Conservation (phyloP, 2,113 vertebrate species). For the Upupa epops region DNA sequence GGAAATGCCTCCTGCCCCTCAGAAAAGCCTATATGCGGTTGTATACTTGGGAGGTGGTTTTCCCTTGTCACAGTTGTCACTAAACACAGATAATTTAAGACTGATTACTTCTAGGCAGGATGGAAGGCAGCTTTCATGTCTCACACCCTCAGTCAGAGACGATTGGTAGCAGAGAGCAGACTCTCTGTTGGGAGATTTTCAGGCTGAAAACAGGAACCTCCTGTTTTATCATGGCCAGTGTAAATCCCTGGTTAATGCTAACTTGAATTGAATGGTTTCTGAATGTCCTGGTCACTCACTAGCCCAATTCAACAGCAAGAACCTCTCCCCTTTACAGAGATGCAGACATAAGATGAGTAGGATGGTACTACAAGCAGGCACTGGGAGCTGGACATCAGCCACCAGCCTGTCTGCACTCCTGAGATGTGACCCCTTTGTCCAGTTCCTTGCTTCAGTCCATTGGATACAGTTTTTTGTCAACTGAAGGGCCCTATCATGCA, state of each 20-base stretch:
- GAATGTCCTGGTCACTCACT: neutral
- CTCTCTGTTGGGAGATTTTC: neutral
- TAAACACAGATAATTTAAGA: neutral
- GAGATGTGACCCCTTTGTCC: neutral
- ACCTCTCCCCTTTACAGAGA: neutral
- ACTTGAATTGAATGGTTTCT: neutral
- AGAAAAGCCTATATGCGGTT: rapidly evolving
- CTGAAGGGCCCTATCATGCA: neutral
- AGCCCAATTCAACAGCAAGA: neutral
- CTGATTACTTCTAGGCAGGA: neutral
- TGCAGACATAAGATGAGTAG: neutral
- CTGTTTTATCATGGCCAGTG: neutral
- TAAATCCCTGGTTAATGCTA: neutral
- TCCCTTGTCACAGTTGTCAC: neutral
- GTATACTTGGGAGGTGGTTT: neutral
- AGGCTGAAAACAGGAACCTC: neutral
- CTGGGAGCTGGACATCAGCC: neutral
- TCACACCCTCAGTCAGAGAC: neutral
- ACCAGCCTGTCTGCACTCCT: neutral
- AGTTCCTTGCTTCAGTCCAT: neutral
- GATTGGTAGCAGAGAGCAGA: neutral
- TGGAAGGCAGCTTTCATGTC: neutral
- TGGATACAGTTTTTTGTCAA: neutral
- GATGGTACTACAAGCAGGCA: neutral
- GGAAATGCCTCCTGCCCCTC: neutral